These are phyloP conservation scores for Heterotilapia buettikoferi DNA, from an alignment of 2,113 vertebrate species.

Conservation along the genomic window DNA sequence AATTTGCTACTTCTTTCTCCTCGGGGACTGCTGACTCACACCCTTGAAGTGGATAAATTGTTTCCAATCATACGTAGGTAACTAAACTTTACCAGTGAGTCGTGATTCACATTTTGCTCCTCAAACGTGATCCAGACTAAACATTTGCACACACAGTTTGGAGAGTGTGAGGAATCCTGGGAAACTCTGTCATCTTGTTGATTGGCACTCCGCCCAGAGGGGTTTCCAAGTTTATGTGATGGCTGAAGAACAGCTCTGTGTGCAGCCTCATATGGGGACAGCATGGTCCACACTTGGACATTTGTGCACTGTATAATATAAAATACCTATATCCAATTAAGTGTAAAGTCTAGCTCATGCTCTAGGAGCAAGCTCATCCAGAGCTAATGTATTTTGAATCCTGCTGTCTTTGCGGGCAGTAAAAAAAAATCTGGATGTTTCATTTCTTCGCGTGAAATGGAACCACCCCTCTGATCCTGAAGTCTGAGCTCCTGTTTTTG, in stretches of 20 bases:
- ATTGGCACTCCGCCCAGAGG: neutral
- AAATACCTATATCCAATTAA: neutral
- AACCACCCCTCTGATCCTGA: neutral
- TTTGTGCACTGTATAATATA: neutral
- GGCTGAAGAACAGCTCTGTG: neutral
- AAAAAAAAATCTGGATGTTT: neutral
- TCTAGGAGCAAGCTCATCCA: neutral
- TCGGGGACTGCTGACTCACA: neutral
- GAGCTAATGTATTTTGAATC: neutral
- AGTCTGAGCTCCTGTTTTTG: neutral
- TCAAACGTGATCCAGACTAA: slow-evolving; percentile 28
- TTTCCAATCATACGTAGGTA: neutral
- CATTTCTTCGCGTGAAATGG: neutral
- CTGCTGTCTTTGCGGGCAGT: neutral
- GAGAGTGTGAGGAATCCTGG: slow-evolving; percentile 22
- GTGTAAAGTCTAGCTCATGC: neutral
- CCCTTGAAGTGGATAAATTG: neutral
- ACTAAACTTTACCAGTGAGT: slow-evolving; percentile 18
- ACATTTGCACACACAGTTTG: slow-evolving; percentile 12
- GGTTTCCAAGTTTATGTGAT: neutral
- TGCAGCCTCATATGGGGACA: neutral
- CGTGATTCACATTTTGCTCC: neutral
- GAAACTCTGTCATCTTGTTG: slow-evolving; percentile 29
- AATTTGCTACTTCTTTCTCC: neutral
- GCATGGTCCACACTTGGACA: neutral